Base-by-base conservation (phyloP, 2,797 vertebrate genomes). In the Neostethus bicornis region DNA sequence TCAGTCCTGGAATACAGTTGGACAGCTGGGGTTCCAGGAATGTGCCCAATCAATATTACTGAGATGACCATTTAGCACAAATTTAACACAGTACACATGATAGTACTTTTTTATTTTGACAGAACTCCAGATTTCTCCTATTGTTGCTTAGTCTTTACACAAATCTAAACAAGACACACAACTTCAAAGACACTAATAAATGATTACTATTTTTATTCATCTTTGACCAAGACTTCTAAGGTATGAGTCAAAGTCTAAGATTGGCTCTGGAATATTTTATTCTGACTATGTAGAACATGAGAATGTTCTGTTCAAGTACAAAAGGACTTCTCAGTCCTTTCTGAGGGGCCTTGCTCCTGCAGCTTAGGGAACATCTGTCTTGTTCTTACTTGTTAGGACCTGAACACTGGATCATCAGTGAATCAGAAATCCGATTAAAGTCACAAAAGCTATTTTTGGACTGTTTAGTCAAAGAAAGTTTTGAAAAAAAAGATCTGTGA, bases 241-340 rank as follows among this genome's bases (percentile, higher is more conserved):
- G n/a, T n/a, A n/a, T n/a, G n/a, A n/a, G n/a, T n/a, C n/a, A n/a
- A n/a, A n/a, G n/a, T n/a, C n/a, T n/a, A n/a, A n/a, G n/a, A n/a
- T n/a, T n/a, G n/a, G n/a, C n/a, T n/a, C 9, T 28, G 8, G 3
- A 4, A 9, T 34, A 20, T 4, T 47, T 59, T 21, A n/a, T 8
- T 21, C 19, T 21, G 16, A 34, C 20, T 46, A 16, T 50, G n/a
- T 20, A 25, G 16, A 5, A 11, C 19, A 31, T 54, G 19, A 39
- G 21, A 35, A 28, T 39, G 35, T 56, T 39, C 14, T 39, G n/a
- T 37, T 45, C 25, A 32, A 21, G 13, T 23, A n/a, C 38, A 43
- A 17, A 29, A 43, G 37, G 16, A 9, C 2, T 13, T 9, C 5
- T 19, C 41, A 44, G 29, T n/a, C 29, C 34, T 20, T 10, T 29